Percentiles rank a stretch among this genome's conserved stretches.
phyloP scores from a whole-genome alignment of 2,113 vertebrate species.

The Syngnathus scovelli region DNA sequence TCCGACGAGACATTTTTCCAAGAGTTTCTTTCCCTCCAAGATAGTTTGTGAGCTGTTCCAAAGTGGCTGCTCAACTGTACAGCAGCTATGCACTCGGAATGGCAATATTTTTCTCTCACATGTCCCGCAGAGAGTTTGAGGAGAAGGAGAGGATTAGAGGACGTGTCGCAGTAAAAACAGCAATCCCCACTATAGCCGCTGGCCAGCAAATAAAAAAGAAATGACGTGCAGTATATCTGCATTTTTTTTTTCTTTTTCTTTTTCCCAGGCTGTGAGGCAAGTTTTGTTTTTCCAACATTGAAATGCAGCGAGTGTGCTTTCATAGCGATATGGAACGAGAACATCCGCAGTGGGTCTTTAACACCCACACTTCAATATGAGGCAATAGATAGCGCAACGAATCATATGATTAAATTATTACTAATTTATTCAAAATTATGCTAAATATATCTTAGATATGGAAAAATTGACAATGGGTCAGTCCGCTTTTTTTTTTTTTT shows the following conservation, averaged over 20 bases:
- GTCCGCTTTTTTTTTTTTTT: too few species aligned
- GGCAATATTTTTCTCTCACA: not conserved
- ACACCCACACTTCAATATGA: not conserved
- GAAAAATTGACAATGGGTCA: too few species aligned
- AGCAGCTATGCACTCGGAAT: not conserved
- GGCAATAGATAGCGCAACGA: not conserved
- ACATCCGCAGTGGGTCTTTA: not conserved
- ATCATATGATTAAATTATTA: not conserved
- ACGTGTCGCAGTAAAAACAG: constrained; percentile 40
- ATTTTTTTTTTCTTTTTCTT: constrained; percentile 6
- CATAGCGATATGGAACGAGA: not conserved
- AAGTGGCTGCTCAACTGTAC: not conserved
- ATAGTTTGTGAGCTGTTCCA: too few species aligned
- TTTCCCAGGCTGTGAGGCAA: constrained; percentile 12
- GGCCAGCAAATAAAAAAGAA: constrained; percentile 24
- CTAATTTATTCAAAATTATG: not conserved
- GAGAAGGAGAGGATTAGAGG: constrained; percentile 16
- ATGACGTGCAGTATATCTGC: constrained; percentile 2
- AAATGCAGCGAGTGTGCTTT: not conserved
- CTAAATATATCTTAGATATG: too few species aligned
- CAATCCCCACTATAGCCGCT: constrained; percentile 46
- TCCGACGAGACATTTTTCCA: not conserved
- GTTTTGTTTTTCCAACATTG: constrained; percentile 12
- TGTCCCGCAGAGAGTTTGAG: constrained; percentile 8
- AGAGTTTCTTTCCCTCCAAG: not conserved